Evolutionary conservation across 2,797 vertebrate species (phyloP), one percentile per base, ranked within the genome.

Genomic region (Lepus oiostolus): DNA sequence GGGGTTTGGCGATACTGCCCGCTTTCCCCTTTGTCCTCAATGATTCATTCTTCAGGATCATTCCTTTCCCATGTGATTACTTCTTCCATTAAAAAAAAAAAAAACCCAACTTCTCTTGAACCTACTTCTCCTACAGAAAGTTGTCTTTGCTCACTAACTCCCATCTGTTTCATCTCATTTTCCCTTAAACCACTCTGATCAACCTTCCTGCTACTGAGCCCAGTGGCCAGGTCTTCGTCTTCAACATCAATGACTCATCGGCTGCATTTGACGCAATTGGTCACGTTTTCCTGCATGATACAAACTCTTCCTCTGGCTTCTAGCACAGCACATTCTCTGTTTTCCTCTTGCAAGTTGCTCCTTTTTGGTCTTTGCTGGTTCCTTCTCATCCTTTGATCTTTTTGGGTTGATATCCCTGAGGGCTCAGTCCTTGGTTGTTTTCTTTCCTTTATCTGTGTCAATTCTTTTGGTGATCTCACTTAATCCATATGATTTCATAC

Each of bases 321-420:
- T 11, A 30, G 32, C 54, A 76, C 9, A 83, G 9, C 13, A 2
- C 4, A 5, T 17, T 47, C 60, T 89, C 65, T 62, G 35, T 84
- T 77, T 79, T 71, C 70, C 4, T 88, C 7, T 67, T 82, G 52
- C 11, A 62, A 63, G 47, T 60, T 71, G 19, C 19, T 84, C 22
- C 47, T 87, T 76, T 54, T 21, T 77, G 12, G 68, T 16, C 70
- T 90, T 93, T 89, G 21, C 21, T 80, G 67, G 52, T 88, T 72
- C 9, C 42, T 93, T 26, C 71, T 93, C 26, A 62, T 62, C 47
- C 30, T 12, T 76, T 75, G 42, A 35, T 62, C 60, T 63, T 84
- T 90, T 81, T 85, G 71, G 28, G 11, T 50, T 68, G 38, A 35
- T 16, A 3, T 60, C 4, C 12, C 24, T 14, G 4, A 89, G 35